Conservation (phyloP, 1,140 invertebrate genomes). For the Rhopalosiphum maidis region DNA sequence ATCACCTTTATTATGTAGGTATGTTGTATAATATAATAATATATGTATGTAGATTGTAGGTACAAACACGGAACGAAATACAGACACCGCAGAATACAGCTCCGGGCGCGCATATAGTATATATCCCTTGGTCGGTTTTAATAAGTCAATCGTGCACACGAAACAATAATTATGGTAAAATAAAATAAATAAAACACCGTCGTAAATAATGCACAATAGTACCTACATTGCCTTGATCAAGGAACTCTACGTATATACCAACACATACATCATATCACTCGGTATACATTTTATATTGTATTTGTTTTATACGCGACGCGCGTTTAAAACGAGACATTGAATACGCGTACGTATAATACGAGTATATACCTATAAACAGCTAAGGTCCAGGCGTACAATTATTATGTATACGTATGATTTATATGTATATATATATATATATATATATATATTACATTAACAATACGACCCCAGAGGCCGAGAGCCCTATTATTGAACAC, state of each 20-base stretch:
- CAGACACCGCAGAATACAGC: not conserved
- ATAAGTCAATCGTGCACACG: constrained; percentile 18
- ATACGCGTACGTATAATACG: not conserved
- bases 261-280: not conserved
- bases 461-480: not conserved
- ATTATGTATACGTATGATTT: not conserved
- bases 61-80: not conserved
- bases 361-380: not conserved
- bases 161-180: not conserved
- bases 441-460: not conserved
- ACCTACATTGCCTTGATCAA: too few relatives aligned
- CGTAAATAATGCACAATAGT: not conserved
- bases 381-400: not conserved
- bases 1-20: not conserved
- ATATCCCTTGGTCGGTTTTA: not conserved
- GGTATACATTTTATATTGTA: not conserved
- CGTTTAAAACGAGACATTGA: not conserved
- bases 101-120: not conserved
- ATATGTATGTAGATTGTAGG: not conserved
- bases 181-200: constrained; percentile 13
- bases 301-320: not conserved
- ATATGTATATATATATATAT: not conserved
- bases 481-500: not conserved
- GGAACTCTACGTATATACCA: too few relatives aligned
- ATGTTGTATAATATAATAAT: not conserved